Conservation (phyloP, 2,113 vertebrate species). For the Chlamydotis undulata region DNA sequence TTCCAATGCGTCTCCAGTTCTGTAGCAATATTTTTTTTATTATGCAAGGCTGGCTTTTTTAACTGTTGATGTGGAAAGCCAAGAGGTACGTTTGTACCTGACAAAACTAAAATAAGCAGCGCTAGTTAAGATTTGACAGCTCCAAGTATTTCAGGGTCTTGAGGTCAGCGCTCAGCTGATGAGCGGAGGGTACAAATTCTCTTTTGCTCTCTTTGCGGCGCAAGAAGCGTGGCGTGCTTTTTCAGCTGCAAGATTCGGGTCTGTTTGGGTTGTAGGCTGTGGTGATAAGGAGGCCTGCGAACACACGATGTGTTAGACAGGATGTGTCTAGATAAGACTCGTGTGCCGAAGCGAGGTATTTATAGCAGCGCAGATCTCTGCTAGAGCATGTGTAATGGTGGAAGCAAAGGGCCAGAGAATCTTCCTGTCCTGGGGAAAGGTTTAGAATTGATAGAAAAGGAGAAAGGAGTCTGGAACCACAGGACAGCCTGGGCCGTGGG, state of each 20-base stretch:
- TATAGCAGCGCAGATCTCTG: not conserved
- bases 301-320: not conserved
- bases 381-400: not conserved
- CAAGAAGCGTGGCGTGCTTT: not conserved
- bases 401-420: not conserved
- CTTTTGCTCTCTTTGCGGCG: not conserved
- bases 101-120: not conserved
- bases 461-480: not conserved
- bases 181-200: not conserved
- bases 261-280: not conserved
- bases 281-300: not conserved
- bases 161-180: not conserved
- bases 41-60: accelerated
- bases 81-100: not conserved
- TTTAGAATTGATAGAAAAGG: not conserved
- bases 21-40: not conserved
- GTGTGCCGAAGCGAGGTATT: not conserved
- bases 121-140: not conserved
- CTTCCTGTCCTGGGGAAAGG: not conserved
- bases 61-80: not conserved
- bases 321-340: not conserved
- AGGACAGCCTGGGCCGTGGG: not conserved
- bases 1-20: not conserved
- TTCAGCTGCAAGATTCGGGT: not conserved
- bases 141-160: not conserved